Evolutionary conservation across 2,888 invertebrate species (phyloP), one percentile per base, ranked within the genome.

Genomic region (Drosophila prolongata): DNA sequence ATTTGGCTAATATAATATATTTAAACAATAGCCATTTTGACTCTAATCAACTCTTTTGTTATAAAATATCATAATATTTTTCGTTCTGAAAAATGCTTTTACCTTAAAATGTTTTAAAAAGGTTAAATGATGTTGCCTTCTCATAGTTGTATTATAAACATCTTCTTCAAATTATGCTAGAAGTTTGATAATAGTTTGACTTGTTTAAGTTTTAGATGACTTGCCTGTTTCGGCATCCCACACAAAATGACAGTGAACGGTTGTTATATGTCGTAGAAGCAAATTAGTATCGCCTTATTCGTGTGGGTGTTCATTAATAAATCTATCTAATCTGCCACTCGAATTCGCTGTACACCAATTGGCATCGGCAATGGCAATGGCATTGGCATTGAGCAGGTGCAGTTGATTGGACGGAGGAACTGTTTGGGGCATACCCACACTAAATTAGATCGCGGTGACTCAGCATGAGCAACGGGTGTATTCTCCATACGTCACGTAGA

Each of bases 401-500:
- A 67, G n/a, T 42, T 38, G 37, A 50, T 50, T 14, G 19, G 30
- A 8, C 46, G n/a, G 30, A 11, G 44, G 35, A 37, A 47, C 47
- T n/a, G 42, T 46, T 58, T 61, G 55, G 47, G 65, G 67, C 64
- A 27, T 14, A 40, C 59, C 50, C 52, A 59, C 19, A 62, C 16
- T 35, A 35, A 42, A 58, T 53, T 57, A n/a, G 19, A 49, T 55
- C 30, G 16, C 40, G 19, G 62, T 76, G 77, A 69, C 52, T 70
- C 53, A 67, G 52, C 38, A 38, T 40, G 38, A 35, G 38, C 35
- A 8, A 3, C 46, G 59, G 71, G 79, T 68, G 71, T 85, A 87
- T 84, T 84, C 70, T 75, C 76, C 34, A 80, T 81, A 74, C 82
- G 76, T 81, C 81, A 81, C 88, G 88, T 81, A 81, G 81, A 87